A percentile compares a stretch with the other conserved stretches of the same genome.
These are phyloP conservation scores for Biston betularia DNA, from an alignment of 2,888 invertebrate species.

Conservation along the genomic window DNA sequence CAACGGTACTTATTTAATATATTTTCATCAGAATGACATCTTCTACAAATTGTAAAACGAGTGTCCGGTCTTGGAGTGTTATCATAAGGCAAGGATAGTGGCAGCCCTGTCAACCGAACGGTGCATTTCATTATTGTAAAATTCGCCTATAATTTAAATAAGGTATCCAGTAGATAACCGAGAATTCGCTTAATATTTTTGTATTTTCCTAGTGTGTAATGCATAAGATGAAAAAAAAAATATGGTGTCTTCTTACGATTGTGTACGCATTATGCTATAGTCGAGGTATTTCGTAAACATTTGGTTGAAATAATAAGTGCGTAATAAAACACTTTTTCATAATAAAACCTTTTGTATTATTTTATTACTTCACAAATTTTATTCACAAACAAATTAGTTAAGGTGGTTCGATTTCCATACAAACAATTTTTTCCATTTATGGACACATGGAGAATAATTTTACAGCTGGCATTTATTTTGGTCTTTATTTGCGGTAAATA, in stretches of 20 bases:
- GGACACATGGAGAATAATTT: too few species aligned
- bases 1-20: background rate
- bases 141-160: slow-evolving; percentile 61
- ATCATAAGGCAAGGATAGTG: slow-evolving; percentile 67
- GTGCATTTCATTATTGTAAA: slow-evolving; percentile 74
- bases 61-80: slow-evolving; percentile 76
- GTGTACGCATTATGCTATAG: slow-evolving; percentile 84
- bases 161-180: slow-evolving; percentile 74
- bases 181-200: slow-evolving; percentile 85
- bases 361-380: slow-evolving; percentile 24
- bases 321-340: slow-evolving; percentile 86
- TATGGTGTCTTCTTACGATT: slow-evolving; percentile 80
- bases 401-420: too few species aligned
- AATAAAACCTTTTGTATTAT: slow-evolving; percentile 65
- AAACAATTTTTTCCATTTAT: too few species aligned
- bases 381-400: background rate
- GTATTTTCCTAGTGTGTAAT: slow-evolving; percentile 84
- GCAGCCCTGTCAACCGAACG: slow-evolving; percentile 63
- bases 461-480: too few species aligned
- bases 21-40: slow-evolving; percentile 23
- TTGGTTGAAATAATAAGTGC: slow-evolving; percentile 86
- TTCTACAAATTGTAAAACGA: slow-evolving; percentile 43
- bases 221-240: slow-evolving; percentile 42
- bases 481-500: too few species aligned
- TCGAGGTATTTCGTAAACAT: slow-evolving; percentile 81